phyloP scores from a whole-genome alignment of 2,797 vertebrate genomes.

The Neopelma chrysocephalum region DNA sequence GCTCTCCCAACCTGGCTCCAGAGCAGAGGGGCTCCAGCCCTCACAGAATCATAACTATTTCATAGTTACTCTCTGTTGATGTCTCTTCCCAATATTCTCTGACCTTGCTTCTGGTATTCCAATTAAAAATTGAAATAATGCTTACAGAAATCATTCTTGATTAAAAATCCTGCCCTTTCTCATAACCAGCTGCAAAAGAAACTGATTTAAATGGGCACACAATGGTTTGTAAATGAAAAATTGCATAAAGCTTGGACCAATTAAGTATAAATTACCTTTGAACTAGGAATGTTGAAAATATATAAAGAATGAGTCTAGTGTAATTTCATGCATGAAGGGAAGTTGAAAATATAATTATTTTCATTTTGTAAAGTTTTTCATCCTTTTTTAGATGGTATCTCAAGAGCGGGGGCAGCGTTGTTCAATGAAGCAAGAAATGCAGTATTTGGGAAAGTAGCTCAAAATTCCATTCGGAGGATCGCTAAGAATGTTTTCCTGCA shows the following conservation, averaged over 20 bases:
- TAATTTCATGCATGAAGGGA: slow-evolving; percentile 32
- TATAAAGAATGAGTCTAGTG: neutral
- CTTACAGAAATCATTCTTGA: neutral
- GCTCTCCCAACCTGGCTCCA: neutral
- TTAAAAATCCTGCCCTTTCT: neutral
- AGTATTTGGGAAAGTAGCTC: slow-evolving; percentile 96
- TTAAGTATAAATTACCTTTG: slow-evolving; percentile 25
- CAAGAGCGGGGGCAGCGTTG: slow-evolving; percentile 87
- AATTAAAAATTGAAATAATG: slow-evolving; percentile 36
- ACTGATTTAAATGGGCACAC: neutral
- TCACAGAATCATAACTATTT: neutral
- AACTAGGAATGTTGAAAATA: neutral
- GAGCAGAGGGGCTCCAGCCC: neutral
- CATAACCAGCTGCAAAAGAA: neutral
- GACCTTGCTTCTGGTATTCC: slow-evolving; percentile 16
- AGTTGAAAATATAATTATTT: neutral
- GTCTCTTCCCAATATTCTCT: neutral
- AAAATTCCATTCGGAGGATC: slow-evolving; percentile 95
- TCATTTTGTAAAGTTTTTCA: slow-evolving; percentile 18
- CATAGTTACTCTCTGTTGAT: neutral
- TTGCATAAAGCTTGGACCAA: neutral
- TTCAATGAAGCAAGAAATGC: slow-evolving; percentile 97
- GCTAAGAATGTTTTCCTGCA: slow-evolving; percentile 97
- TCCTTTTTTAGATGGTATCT: slow-evolving; percentile 85
- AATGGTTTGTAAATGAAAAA: slow-evolving; percentile 12